Evolutionary conservation across 2,888 invertebrate genomes (phyloP), one percentile per base, ranked within the genome.

Genomic region (Nebria brevicollis): DNA sequence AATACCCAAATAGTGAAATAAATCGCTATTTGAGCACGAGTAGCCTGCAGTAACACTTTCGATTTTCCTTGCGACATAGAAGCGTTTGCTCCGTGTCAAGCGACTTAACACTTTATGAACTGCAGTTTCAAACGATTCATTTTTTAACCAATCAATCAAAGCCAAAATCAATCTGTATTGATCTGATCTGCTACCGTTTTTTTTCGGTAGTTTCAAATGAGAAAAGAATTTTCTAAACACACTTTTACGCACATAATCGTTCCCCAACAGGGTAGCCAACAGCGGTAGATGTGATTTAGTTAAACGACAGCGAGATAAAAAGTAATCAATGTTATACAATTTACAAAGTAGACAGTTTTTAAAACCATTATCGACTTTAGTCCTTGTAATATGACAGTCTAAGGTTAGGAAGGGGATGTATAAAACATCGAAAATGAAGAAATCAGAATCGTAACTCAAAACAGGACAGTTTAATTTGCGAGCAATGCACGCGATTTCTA

Each of bases 401-500:
- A 96, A 86, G 34, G 93, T 93, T 43, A 92, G 90, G 83, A 96
- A 93, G 0, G 96, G 96, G 83, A 98, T 94, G 85, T 96, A 97
- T 1, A 91, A 89, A 0, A 96, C 93, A 89, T 96, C 95, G 88
- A 95, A 96, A 83, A 98, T 94, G 86, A 94, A 97, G 89, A 97
- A 98, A 89, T 98, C 98, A 0, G 98, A 98, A 89, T 98, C 98
- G 85, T 95, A 95, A 86, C 97, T 97, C 3, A 98, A 88, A 1
- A 98, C 94, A 0, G 98, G 97, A 85, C 97, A 97, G 66, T 94
- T 90, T 1, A 97, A 89, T 80, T 93, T 91, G 83, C 94, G 92
- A 0, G 97, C 96, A 84, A 98, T 88, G 0, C 94, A 93, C 0
- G 97, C 97, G 78, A 97, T 93, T 86, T 96, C 95, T 84, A 94